Conservation (phyloP, 2,113 vertebrate genomes). For the Lasiurus borealis region DNA sequence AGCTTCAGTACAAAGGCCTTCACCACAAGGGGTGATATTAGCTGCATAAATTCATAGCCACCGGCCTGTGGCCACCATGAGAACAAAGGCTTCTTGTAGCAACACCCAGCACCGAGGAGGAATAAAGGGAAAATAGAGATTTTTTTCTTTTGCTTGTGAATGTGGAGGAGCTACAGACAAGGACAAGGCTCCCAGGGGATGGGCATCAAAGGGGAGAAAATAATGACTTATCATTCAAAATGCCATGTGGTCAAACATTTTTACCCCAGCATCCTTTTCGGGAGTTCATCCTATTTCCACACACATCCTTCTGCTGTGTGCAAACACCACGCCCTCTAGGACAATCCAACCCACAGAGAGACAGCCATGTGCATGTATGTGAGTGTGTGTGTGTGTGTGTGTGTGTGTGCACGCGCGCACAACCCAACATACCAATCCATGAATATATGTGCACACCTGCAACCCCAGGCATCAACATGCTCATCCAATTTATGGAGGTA, state of each 20-base stretch:
- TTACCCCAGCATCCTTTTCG: constrained; percentile 39
- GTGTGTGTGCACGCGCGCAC: neutral
- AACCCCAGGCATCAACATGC: neutral
- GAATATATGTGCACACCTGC: no score
- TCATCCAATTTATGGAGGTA: neutral
- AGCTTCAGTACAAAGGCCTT: constrained; percentile 39
- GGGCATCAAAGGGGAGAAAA: constrained; percentile 28
- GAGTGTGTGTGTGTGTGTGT: no score
- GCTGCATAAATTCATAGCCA: constrained; percentile 49
- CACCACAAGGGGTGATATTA: constrained; percentile 7
- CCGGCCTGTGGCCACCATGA: constrained; percentile 27
- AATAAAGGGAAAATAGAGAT: constrained; percentile 62
- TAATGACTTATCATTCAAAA: constrained; percentile 49
- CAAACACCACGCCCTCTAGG: neutral
- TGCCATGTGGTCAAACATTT: constrained; percentile 33
- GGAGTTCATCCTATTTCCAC: neutral
- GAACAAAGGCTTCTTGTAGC: constrained; percentile 67
- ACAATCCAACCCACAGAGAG: neutral
- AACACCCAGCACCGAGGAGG: constrained; percentile 17
- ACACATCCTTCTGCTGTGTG: neutral
- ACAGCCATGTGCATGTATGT: neutral
- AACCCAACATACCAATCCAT: neutral
- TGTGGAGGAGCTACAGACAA: neutral
- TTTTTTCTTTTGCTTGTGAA: neutral
- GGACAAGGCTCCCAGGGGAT: constrained; percentile 19